These are phyloP conservation scores for Trichogramma evanescens DNA, from an alignment of 2,888 invertebrate genomes.

Conservation along the genomic window DNA sequence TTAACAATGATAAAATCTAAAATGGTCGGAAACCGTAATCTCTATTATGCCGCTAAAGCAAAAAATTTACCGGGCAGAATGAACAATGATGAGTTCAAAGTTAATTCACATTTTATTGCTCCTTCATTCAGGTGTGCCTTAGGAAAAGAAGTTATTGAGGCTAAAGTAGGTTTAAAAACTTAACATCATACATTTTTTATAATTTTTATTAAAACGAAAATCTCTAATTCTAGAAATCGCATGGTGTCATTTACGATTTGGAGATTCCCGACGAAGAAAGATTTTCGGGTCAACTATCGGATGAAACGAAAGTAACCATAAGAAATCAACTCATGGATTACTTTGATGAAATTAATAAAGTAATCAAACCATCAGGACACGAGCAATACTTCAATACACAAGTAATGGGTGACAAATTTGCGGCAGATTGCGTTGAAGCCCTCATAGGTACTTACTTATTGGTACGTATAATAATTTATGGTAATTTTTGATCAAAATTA, in stretches of 20 bases:
- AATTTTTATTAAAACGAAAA: slow-evolving; percentile 10
- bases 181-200: slow-evolving; percentile 1
- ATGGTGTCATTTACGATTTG: slow-evolving; percentile 50
- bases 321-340: background rate
- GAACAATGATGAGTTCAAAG: slow-evolving; percentile 59
- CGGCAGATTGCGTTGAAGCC: slow-evolving; percentile 82
- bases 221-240: slow-evolving; percentile 43
- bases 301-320: slow-evolving; percentile 37
- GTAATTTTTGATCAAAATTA: background rate
- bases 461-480: slow-evolving; percentile 28
- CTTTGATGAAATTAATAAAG: background rate
- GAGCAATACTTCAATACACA: slow-evolving; percentile 49
- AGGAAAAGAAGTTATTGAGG: too few species aligned
- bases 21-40: slow-evolving; percentile 76
- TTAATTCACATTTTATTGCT: slow-evolving; percentile 69
- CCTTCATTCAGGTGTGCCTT: slow-evolving; percentile 54
- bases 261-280: slow-evolving; percentile 48
- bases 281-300: slow-evolving; percentile 42
- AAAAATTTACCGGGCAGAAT: slow-evolving; percentile 50
- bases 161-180: background rate
- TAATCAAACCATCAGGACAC: slow-evolving; percentile 44
- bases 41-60: slow-evolving; percentile 63
- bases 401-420: slow-evolving; percentile 56
- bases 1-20: slow-evolving; percentile 66
- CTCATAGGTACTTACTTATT: slow-evolving; percentile 71